phyloP scores from a whole-genome alignment of 2,113 vertebrate species.

The Thymallus thymallus region DNA sequence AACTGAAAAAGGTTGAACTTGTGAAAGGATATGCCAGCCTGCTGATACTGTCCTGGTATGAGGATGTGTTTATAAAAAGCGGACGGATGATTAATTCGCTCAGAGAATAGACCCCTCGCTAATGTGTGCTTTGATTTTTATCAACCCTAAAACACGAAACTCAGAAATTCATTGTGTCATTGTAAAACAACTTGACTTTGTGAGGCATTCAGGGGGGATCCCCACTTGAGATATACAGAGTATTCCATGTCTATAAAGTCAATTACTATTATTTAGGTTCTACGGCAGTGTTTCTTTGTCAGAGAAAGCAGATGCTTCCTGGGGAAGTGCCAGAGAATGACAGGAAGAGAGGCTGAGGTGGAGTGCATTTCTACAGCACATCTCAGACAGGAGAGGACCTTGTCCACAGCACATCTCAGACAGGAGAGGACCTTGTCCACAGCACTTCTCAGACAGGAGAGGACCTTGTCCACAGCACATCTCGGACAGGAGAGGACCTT shows the following conservation, averaged over 20 bases:
- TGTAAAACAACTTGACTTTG: not conserved
- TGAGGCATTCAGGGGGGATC: not conserved
- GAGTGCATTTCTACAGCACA: constrained; percentile 8
- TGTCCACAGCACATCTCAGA: no score
- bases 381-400: no score
- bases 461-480: no score
- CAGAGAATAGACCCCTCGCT: not conserved
- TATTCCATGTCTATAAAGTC: constrained; percentile 12
- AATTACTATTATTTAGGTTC: constrained; percentile 14
- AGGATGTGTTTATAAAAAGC: constrained; percentile 1
- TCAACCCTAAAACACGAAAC: constrained; percentile 3
- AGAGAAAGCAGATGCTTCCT: constrained; percentile 66
- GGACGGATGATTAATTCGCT: not conserved
- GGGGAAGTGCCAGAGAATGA: constrained; percentile 68
- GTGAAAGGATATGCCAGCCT: not conserved
- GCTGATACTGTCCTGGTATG: not conserved
- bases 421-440: no score
- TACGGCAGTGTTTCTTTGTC: constrained; percentile 23
- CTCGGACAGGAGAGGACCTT: no score
- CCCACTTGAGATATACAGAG: constrained; percentile 17
- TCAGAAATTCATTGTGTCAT: not conserved
- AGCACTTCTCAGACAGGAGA: no score
- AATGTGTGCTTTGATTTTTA: not conserved
- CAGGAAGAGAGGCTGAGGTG: constrained; percentile 58
- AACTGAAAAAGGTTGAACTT: not conserved